Evolutionary conservation across 1,140 invertebrate species (phyloP).

Genomic region (Adelges cooleyi): DNA sequence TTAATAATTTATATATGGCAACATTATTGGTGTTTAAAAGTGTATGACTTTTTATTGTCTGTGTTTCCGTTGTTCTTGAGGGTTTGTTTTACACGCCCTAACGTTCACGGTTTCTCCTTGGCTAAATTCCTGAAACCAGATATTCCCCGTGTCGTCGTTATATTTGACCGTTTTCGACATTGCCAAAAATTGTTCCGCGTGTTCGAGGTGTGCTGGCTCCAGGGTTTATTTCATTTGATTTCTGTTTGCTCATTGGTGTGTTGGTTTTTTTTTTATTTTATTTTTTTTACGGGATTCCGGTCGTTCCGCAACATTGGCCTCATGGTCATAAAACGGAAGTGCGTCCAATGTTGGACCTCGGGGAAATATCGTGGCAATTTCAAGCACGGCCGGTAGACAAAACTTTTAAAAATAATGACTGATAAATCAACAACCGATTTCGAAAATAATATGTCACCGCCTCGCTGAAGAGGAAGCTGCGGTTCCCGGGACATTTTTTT

Average conservation of each 20-base stretch:
- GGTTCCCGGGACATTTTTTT: no score
- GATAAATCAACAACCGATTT: not conserved
- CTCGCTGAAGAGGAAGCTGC: no score
- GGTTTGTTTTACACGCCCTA: no score
- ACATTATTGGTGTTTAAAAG: no score
- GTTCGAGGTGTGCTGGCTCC: not conserved
- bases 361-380: slow-evolving; percentile 4
- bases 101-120: no score
- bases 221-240: not conserved
- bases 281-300: not conserved
- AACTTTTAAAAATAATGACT: not conserved
- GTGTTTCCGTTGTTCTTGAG: no score
- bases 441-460: no score
- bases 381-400: not conserved
- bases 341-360: not conserved
- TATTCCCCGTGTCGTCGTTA: not conserved
- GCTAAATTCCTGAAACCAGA: no score
- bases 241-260: not conserved
- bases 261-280: no score
- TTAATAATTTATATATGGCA: no score
- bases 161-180: not conserved
- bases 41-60: no score
- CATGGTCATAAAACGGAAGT: not conserved
- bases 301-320: slow-evolving; percentile 6
- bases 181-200: not conserved